Evolutionary conservation across 2,113 vertebrate genomes (phyloP).

Genomic region (Glaucomys volans): DNA sequence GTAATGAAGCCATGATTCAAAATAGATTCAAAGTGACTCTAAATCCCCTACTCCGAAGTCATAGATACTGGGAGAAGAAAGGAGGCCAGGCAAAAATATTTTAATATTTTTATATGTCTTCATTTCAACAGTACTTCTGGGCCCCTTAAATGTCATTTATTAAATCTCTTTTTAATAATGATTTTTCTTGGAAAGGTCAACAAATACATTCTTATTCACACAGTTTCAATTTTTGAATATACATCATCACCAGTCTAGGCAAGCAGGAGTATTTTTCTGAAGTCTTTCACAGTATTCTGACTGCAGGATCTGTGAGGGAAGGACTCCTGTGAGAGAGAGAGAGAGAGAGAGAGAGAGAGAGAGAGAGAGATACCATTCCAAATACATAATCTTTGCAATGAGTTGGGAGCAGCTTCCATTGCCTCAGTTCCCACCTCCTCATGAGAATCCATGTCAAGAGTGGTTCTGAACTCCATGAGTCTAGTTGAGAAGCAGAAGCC

Average conservation of each 20-base stretch:
- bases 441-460: neutral
- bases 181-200: constrained; percentile 14
- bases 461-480: neutral
- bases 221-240: neutral
- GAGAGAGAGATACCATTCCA: neutral
- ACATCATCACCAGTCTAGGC: neutral
- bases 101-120: neutral
- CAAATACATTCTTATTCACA: neutral
- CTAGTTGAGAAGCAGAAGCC: neutral
- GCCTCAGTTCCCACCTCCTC: neutral
- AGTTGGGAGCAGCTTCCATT: neutral
- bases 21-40: neutral
- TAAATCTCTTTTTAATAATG: neutral
- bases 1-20: neutral
- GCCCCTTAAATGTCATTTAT: neutral
- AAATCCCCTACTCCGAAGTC: neutral
- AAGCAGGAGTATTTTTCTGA: neutral
- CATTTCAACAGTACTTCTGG: neutral
- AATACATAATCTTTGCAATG: neutral
- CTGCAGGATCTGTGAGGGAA: neutral
- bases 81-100: neutral
- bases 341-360: neutral
- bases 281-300: neutral
- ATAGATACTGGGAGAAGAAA: neutral
- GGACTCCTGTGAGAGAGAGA: neutral